Base-by-base conservation (phyloP, 2,113 vertebrate genomes). In the Sialia sialis region DNA sequence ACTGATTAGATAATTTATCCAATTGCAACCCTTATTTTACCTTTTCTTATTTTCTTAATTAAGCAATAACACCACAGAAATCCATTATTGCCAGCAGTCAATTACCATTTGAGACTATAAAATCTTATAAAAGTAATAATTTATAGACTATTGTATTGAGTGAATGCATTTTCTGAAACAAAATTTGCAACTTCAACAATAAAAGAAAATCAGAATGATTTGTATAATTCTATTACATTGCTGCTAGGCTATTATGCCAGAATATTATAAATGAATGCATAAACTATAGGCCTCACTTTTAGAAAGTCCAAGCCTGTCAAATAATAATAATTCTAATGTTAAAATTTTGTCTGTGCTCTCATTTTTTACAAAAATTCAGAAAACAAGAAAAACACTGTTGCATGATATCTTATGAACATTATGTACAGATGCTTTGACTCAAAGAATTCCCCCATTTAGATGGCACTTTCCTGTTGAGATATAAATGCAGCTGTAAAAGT, bases 11-110 rank as follows among this genome's bases (percentile, higher is more conserved):
- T 15, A 82, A 46, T 36, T 93, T 92, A 89, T 75, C 49, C 11
- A 3, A 76, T 15, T 63, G 29, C 25, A 76, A 67, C 22, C 29
- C 52, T 84, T 85, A 74, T 38, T 94, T 86, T 66, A 83, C 54
- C 44, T 93, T 62, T 59, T 80, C 39, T 87, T 84, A 63, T 84
- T 82, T 91, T 90, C 20, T 29, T 87, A 90, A 92, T 82, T 80
- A 89, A 67, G 46, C 36, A 94, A 76, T 84, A 94, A 73, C 25
- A 27, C 17, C 34, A 74, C 1, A 6, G 32, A 89, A 93, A 84
- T 39, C 15, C 14, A 74, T 59, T 86, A 11, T 67, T 90, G 49
- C 13, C 75, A 90, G 51, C 23, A 95, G 39, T 79, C 79, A 87
- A 93, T 92, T 95, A 94, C 36, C 69, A 84, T 90, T 46, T 80